phyloP scores from a whole-genome alignment of 2,797 vertebrate genomes.

The Tapera naevia region DNA sequence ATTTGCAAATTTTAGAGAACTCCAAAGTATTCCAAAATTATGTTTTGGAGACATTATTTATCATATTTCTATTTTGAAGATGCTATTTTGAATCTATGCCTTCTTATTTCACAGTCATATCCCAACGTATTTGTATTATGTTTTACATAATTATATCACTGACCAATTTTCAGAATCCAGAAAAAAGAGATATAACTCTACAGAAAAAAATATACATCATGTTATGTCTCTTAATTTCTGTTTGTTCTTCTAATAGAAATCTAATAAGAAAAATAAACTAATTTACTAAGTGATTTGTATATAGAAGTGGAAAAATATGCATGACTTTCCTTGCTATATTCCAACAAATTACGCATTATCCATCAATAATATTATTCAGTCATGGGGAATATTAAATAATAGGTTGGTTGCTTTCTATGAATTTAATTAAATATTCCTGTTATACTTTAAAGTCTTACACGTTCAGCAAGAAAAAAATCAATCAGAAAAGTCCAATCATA shows the following conservation, averaged over 20 bases:
- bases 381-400: constrained; percentile 53
- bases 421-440: constrained; percentile 24
- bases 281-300: constrained; percentile 5
- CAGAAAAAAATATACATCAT: background rate
- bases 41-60: background rate
- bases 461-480: constrained; percentile 32
- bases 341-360: constrained; percentile 34
- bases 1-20: constrained; percentile 39
- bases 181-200: background rate
- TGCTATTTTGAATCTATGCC: background rate
- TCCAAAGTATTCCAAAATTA: background rate
- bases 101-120: background rate
- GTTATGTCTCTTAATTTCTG: background rate
- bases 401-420: constrained; percentile 36
- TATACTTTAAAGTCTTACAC: constrained; percentile 3
- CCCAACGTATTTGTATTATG: background rate
- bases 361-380: constrained; percentile 28
- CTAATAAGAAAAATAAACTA: background rate
- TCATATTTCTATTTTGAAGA: constrained; percentile 30
- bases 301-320: background rate
- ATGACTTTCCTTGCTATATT: constrained; percentile 10
- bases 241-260: constrained; percentile 15
- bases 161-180: background rate
- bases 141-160: constrained; percentile 9
- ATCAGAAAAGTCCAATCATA: background rate